These are phyloP conservation scores for Ceratosolen fusciceps DNA, from an alignment of 1,140 invertebrate genomes.

Conservation along the genomic window DNA sequence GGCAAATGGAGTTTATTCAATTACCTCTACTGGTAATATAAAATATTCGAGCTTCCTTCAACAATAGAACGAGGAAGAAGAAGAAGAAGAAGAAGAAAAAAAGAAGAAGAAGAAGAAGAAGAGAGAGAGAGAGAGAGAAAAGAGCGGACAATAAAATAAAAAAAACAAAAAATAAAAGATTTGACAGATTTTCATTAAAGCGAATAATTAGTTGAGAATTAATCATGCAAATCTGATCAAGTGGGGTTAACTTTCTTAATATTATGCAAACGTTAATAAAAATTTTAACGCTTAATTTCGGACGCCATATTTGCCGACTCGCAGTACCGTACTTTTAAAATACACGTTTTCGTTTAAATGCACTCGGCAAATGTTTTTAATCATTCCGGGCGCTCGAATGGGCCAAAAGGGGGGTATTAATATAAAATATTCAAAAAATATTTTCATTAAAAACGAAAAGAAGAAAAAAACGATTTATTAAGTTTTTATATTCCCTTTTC, in stretches of 20 bases:
- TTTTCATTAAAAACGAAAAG: background rate
- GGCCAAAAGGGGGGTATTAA: background rate
- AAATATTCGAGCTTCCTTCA: conserved; percentile 15
- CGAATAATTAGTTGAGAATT: background rate
- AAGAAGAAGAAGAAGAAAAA: too few relatives aligned
- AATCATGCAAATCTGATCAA: conserved; percentile 13
- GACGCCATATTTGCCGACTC: background rate
- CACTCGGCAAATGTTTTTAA: background rate
- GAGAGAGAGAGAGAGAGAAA: too few relatives aligned
- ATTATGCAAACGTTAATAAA: conserved; percentile 7
- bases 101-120: too few relatives aligned
- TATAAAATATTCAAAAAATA: background rate
- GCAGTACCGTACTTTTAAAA: background rate
- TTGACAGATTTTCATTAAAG: background rate
- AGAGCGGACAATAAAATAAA: too few relatives aligned
- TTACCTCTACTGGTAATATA: background rate
- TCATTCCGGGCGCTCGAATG: background rate
- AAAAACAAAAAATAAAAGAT: background rate
- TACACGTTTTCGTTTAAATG: background rate
- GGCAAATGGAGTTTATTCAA: background rate
- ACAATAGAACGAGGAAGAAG: too few relatives aligned
- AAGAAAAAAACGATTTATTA: background rate
- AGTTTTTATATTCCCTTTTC: background rate
- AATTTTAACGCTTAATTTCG: background rate
- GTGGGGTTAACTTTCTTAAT: background rate